Evolutionary conservation across 30 jellyfish, hydroid and myxozoan genomes (phyloP).

Genomic region (Turritopsis rubra): DNA sequence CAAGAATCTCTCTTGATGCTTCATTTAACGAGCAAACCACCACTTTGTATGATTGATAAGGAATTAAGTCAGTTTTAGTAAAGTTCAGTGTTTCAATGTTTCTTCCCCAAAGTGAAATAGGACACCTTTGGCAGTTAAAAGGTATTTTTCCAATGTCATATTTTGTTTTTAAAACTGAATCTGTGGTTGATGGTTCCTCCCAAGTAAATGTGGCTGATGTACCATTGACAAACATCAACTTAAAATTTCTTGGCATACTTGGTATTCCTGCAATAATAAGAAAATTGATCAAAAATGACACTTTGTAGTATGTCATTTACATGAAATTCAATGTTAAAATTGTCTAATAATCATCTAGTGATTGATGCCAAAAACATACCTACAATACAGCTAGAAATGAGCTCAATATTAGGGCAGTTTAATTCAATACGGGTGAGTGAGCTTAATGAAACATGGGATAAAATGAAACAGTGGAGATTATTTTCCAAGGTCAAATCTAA

Average conservation of each 20-base stretch:
- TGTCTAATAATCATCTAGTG: too few species aligned
- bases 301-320: too few species aligned
- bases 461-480: too few species aligned
- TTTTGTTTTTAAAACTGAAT: not conserved
- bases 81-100: not conserved
- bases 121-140: not conserved
- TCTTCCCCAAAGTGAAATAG: not conserved
- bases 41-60: not conserved
- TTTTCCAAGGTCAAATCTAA: too few species aligned
- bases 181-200: not conserved
- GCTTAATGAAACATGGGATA: too few species aligned
- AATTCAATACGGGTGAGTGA: too few species aligned
- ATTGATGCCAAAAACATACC: too few species aligned
- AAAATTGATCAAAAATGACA: not conserved
- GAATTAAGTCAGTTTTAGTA: not conserved
- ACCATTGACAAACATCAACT: not conserved
- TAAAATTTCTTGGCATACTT: not conserved
- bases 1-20: not conserved
- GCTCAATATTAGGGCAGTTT: too few species aligned
- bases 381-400: too few species aligned
- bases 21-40: not conserved
- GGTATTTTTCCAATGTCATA: not conserved
- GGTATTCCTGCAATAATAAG: not conserved
- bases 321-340: too few species aligned
- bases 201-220: slow-evolving; percentile 4